phyloP scores from a whole-genome alignment of 2,888 invertebrate genomes.

The Argyresthia albistria region DNA sequence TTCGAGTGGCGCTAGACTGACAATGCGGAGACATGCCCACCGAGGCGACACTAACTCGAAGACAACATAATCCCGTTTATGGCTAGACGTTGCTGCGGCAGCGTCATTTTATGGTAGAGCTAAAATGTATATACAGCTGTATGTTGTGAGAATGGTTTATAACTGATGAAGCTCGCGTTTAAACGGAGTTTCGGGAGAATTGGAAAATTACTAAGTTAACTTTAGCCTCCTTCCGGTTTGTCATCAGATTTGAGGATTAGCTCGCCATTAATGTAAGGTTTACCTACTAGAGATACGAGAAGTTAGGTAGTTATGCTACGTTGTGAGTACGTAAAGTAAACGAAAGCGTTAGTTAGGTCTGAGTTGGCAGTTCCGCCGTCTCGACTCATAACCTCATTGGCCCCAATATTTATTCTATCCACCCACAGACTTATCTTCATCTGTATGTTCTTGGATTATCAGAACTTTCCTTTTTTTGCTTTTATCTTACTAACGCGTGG shows the following conservation, averaged over 20 bases:
- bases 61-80: slow-evolving; percentile 1
- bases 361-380: not conserved
- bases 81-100: not conserved
- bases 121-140: no score
- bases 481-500: not conserved
- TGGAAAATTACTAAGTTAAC: no score
- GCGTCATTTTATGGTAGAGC: no score
- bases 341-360: not conserved
- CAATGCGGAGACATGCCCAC: not conserved
- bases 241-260: no score
- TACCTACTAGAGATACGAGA: no score
- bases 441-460: not conserved
- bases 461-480: not conserved
- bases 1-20: not conserved
- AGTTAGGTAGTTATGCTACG: not conserved
- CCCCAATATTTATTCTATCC: not conserved
- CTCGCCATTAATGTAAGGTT: no score
- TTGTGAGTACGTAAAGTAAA: not conserved
- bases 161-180: no score
- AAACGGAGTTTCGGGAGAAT: no score
- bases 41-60: not conserved
- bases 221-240: no score
- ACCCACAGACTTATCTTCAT: not conserved
- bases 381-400: not conserved
- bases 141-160: no score